These are phyloP conservation scores for Dorcus parallelipipedus DNA, from an alignment of 2,888 invertebrate genomes.

Conservation along the genomic window DNA sequence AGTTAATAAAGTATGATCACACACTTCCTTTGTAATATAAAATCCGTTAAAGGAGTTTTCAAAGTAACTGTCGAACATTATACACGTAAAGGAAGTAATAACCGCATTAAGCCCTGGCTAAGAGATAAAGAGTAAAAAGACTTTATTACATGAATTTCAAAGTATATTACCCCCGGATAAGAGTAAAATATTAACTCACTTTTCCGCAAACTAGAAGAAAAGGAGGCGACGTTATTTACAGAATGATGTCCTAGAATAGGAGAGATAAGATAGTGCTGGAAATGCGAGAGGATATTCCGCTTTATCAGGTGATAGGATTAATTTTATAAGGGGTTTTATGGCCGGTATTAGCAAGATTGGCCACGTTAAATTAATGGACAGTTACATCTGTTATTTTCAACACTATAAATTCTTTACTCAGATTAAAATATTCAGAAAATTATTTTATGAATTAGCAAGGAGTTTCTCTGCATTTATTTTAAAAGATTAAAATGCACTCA, in stretches of 20 bases:
- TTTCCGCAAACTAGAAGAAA: conserved; percentile 4
- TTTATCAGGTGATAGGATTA: conserved; percentile 24
- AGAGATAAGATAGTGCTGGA: conserved; percentile 4
- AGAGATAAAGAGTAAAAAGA: no score
- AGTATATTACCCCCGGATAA: conserved; percentile 13
- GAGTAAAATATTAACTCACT: conserved; percentile 19
- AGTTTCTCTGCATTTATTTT: neutral
- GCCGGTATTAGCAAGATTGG: conserved; percentile 22
- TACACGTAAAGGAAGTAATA: conserved; percentile 7
- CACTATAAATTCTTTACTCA: neutral
- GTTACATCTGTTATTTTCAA: conserved; percentile 17
- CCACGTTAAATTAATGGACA: conserved; percentile 26
- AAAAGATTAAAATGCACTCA: no score
- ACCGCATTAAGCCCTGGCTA: neutral
- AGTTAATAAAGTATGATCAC: no score
- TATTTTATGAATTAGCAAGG: neutral
- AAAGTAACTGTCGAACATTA: no score
- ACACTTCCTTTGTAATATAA: no score
- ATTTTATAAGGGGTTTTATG: conserved; percentile 21
- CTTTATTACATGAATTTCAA: no score
- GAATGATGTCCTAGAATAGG: neutral
- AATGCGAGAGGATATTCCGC: conserved; percentile 6
- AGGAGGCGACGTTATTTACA: conserved; percentile 1
- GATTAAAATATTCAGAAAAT: conserved; percentile 1
- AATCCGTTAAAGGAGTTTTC: no score